A percentile compares a stretch with the other conserved stretches of the same genome.
Conservation (phyloP, 2,113 vertebrate genomes). For the Epinephelus moara region DNA sequence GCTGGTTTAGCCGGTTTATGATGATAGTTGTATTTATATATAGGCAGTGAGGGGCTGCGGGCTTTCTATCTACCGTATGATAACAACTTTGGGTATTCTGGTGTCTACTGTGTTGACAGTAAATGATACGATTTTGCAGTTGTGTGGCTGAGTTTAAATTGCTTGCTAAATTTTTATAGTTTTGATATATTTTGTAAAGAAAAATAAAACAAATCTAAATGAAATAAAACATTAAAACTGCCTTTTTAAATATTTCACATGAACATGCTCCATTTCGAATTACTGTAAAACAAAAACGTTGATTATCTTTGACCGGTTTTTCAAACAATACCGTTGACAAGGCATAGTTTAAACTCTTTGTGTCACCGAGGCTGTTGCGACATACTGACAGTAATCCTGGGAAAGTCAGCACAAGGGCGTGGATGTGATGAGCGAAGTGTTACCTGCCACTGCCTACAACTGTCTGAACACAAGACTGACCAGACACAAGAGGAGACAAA, state of each 20-base stretch:
- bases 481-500: neutral
- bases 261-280: neutral
- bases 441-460: neutral
- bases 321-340: neutral
- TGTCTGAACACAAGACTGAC: neutral
- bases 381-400: slow-evolving; percentile 41
- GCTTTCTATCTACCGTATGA: slow-evolving; percentile 25
- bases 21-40: neutral
- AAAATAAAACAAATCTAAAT: slow-evolving; percentile 14
- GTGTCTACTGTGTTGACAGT: slow-evolving; percentile 5
- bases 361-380: slow-evolving; percentile 34
- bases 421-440: slow-evolving; percentile 33
- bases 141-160: slow-evolving; percentile 17
- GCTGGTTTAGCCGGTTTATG: slow-evolving; percentile 1
- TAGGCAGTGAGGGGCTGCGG: slow-evolving; percentile 4
- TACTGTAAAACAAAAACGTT: neutral
- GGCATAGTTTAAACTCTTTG: slow-evolving; percentile 18
- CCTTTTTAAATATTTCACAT: slow-evolving; percentile 5
- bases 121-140: slow-evolving; percentile 14
- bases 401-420: slow-evolving; percentile 60
- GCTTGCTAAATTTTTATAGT: slow-evolving; percentile 20
- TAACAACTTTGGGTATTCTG: slow-evolving; percentile 40
- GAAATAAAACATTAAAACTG: neutral
- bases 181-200: slow-evolving; percentile 36
- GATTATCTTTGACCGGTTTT: neutral